Percentiles rank a stretch among this genome's conserved stretches.
Evolutionary conservation across 2,113 vertebrate species (phyloP).

Genomic region (Myocastor coypus): DNA sequence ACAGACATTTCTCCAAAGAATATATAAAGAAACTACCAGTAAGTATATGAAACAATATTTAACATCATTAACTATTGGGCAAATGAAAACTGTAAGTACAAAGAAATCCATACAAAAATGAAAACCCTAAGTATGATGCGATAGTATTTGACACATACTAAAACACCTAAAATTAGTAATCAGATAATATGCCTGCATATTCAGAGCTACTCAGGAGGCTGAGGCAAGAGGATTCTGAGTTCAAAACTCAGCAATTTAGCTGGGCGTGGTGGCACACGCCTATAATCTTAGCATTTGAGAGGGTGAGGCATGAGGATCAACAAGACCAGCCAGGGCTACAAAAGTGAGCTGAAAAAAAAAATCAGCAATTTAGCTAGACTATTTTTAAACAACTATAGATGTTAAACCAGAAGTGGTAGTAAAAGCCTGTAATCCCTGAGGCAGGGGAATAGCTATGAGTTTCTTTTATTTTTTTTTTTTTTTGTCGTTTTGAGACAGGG

Average conservation of each 20-base stretch:
- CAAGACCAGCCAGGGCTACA: too few species aligned
- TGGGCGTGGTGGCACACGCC: too few species aligned
- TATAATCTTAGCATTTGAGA: too few species aligned
- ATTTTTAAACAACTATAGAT: neutral
- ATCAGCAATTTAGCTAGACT: too few species aligned
- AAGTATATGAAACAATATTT: neutral
- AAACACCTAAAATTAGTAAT: neutral
- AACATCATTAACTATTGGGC: neutral
- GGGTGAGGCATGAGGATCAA: too few species aligned
- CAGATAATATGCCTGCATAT: neutral
- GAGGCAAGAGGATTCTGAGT: neutral
- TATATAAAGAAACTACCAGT: neutral
- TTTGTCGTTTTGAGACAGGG: too few species aligned
- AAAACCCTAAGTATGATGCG: constrained; percentile 3
- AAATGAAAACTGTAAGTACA: neutral
- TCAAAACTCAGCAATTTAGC: neutral
- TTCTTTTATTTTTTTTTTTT: too few species aligned
- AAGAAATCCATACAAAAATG: too few species aligned
- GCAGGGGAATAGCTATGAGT: too few species aligned
- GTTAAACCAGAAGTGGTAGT: neutral
- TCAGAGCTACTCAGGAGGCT: neutral
- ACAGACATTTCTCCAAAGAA: neutral
- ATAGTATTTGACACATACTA: neutral
- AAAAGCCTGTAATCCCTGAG: neutral
- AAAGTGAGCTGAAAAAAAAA: too few species aligned